Percentiles rank a stretch among this genome's conserved stretches.
phyloP scores from a whole-genome alignment of 37 sponge, comb jelly and placozoan genomes.

The Aphrocallistes beatrix region DNA sequence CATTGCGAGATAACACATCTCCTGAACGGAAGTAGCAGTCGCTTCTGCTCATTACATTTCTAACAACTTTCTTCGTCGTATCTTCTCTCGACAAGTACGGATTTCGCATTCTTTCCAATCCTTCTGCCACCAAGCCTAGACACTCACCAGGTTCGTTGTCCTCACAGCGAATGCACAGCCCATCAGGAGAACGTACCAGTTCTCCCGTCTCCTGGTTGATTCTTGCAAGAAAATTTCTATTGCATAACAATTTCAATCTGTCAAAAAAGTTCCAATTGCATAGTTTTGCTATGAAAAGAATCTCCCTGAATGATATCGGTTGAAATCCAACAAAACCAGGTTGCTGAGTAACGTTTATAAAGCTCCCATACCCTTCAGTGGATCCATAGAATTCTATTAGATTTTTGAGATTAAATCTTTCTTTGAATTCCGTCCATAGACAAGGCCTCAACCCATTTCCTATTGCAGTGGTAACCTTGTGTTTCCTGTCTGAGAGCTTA shows the following conservation, averaged over 20 bases:
- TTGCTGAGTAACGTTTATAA: slow-evolving; percentile 18
- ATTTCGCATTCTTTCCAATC: slow-evolving; percentile 20
- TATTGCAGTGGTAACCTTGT: slow-evolving; percentile 47
- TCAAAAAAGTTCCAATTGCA: background rate
- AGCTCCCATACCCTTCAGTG: slow-evolving; percentile 52
- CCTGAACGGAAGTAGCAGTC: slow-evolving; percentile 39
- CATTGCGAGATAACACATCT: slow-evolving; percentile 41
- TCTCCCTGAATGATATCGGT: background rate
- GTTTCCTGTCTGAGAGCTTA: slow-evolving; percentile 31
- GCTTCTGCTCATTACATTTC: slow-evolving; percentile 39
- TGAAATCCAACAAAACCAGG: slow-evolving; percentile 33
- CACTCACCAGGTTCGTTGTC: slow-evolving; percentile 41
- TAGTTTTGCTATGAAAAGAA: background rate
- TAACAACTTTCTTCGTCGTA: slow-evolving; percentile 39
- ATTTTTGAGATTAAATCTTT: slow-evolving; percentile 41
- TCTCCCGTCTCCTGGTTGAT: slow-evolving; percentile 39
- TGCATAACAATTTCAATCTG: background rate
- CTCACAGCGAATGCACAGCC: slow-evolving; percentile 25
- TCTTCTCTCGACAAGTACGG: slow-evolving; percentile 33
- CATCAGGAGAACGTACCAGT: slow-evolving; percentile 34
- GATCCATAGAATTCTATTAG: slow-evolving; percentile 73
- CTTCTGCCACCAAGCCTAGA: slow-evolving; percentile 15
- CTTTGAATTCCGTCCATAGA: slow-evolving; percentile 55
- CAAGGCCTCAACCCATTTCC: slow-evolving; percentile 63
- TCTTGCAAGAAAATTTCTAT: slow-evolving; percentile 23